Base-by-base conservation (phyloP, 2,797 vertebrate genomes). In the Parotocinclus haroldoi region DNA sequence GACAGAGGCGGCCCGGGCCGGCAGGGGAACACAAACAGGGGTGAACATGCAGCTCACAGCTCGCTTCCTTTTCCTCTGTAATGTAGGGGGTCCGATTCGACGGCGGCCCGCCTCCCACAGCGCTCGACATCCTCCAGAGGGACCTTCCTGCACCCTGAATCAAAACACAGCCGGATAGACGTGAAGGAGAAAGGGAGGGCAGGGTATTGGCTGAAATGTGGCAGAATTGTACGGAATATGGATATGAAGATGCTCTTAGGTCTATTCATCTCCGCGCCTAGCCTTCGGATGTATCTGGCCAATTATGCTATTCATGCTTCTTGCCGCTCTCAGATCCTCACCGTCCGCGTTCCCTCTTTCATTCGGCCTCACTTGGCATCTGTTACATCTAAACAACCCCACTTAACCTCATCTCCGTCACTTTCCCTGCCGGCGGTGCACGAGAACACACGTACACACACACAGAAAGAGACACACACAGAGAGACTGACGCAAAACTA, bases 381-480 rank as follows among this genome's bases (percentile, higher is more conserved):
- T 84, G 85, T 83, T 88, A 85, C 83, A 86, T 90, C 84, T 88
- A 89, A 82, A 81, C 76, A 88, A 83, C 83, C 78, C 84, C 86
- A 90, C 89, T 91, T 90, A 90, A 89, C 86, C 87, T 90, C 86
- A 78, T 77, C 75, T 80, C 68, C 56, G 64, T 75, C 78, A 80
- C 76, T 77, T 78, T 77, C 75, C 55, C 73, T 42, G 68, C 50
- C 36, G 48, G 66, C 68, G 52, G 52, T 40, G 48, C 59, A 40
- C 45, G 39, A 40, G 55, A 48, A 38, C 56, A 19, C 42, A 58
- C 65, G 50, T 45, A 58, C 40, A 48, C 50, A 14, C 59, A 39
- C 44, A 27, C 14, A 62, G 39, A 65, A 46, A 36, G 39, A 44
- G n/a, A 51, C 54, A 63, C 12, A 16, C 69, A 80, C 72, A 80